Evolutionary conservation across 2,888 invertebrate genomes (phyloP), one percentile per base, ranked within the genome.

Genomic region (Podabrus alpinus): DNA sequence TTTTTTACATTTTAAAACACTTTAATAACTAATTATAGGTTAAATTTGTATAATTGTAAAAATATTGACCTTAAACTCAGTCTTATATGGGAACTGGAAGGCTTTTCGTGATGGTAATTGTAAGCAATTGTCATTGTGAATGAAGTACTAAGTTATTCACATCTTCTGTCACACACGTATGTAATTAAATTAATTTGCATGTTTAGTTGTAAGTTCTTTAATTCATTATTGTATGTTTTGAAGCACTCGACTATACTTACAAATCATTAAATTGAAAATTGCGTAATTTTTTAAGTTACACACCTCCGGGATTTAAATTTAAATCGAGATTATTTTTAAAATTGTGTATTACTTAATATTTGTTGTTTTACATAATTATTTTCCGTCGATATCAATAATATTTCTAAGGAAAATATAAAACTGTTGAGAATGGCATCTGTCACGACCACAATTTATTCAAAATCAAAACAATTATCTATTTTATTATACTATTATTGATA

Each of bases 381-480:
- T n/a, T n/a, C n/a, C n/a, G n/a, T n/a, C n/a, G n/a, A n/a, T n/a
- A 19, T 4, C 19, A 19, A 19, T 19, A 19, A 19, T 19, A 19
- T 19, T 19, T 4, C 19, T 3, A 19, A 19, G 4, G 3, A 19
- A 19, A 19, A 19, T 3, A 21, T 5, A 21, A 21, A 16, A 15
- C 13, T 60, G 3, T 66, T 69, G 66, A 82, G 83, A 84, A 83
- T 84, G 83, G 82, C 83, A 84, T 84, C 82, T 84, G 83, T 83
- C 83, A 82, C 62, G 73, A 71, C 15, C 24, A 74, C 75, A 75
- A 73, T 71, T 68, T 66, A 61, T 68, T 29, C 25, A 82, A 79
- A 80, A 78, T 67, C 72, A 73, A 74, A 68, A 81, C 80, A 81
- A 82, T 82, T 82, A 83, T 81, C 81, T 81, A 82, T 45, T 45